Evolutionary conservation across 2,888 invertebrate genomes (phyloP), one percentile per base, ranked within the genome.

Genomic region (Galerucella pusilla): DNA sequence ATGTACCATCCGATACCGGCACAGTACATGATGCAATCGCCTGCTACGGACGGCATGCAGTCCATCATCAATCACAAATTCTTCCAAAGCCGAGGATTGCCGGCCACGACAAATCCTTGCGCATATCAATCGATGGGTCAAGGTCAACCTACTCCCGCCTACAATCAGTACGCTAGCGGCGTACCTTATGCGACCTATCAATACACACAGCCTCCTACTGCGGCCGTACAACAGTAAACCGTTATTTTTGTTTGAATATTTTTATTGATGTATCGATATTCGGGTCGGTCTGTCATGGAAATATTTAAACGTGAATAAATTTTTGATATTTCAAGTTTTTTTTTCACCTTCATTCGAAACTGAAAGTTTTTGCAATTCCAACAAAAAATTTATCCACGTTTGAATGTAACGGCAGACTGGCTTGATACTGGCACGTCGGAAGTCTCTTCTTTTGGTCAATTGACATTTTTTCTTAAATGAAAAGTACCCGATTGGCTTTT

Each of bases 211-310:
- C 90, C 93, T 52, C 91, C 93, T 64, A 92, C 94, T 64, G 88
- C 89, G 52, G 87, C 89, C 52, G 94, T 94, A 72, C 94, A 94
- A 86, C 94, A 94, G 90, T 94, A 93, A 91, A 85, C 85, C 20
- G 66, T 46, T 12, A 59, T 28, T 72, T 66, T 72, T 60, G 59
- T 60, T 67, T 60, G 66, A 49, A 64, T 66, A 66, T 71, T 72
- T 67, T 52, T 42, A 60, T 72, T 45, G 59, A 25, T 35, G 10
- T 71, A 72, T 60, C 9, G 16, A 72, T 42, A 78, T 25, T 28
- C 45, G 35, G 20, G 69, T 28, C 28, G 46, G 57, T 52, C 52
- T 54, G 54, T 54, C 54, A 25, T 10, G 66, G 28, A 12, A 65
- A 45, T 65, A 28, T 45, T 12, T 16, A 49, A 65, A 65, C 64